These are phyloP conservation scores for Lumbricus terrestris DNA, from an alignment of 2,888 invertebrate species.

Conservation along the genomic window DNA sequence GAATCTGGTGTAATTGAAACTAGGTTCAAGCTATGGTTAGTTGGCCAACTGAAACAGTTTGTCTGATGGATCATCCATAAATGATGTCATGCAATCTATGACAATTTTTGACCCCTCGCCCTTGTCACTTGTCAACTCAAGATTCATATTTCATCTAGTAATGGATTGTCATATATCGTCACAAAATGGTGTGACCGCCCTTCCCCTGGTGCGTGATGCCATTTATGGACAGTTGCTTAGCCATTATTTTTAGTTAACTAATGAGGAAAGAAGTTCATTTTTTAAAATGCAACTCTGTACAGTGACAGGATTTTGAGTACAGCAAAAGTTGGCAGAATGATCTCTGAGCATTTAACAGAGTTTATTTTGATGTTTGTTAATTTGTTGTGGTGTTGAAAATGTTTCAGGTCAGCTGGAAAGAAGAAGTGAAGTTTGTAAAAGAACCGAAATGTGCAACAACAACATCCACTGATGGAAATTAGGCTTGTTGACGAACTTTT, in stretches of 20 bases:
- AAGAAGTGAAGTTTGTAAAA: conserved; percentile 24
- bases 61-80: too few species aligned
- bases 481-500: neutral
- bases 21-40: neutral
- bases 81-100: too few species aligned
- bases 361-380: neutral
- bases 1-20: neutral
- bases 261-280: neutral
- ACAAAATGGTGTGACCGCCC: too few species aligned
- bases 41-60: neutral
- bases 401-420: conserved; percentile 24
- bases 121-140: too few species aligned
- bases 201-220: too few species aligned
- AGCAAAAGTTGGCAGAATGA: neutral
- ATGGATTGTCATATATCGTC: too few species aligned
- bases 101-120: too few species aligned
- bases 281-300: neutral
- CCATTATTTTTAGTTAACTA: neutral
- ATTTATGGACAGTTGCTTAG: too few species aligned
- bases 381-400: neutral
- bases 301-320: neutral
- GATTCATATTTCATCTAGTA: too few species aligned
- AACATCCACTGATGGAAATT: neutral
- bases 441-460: neutral
- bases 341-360: neutral